Evolutionary conservation across 1,140 invertebrate species (phyloP).

Genomic region (Batillaria attramentaria): DNA sequence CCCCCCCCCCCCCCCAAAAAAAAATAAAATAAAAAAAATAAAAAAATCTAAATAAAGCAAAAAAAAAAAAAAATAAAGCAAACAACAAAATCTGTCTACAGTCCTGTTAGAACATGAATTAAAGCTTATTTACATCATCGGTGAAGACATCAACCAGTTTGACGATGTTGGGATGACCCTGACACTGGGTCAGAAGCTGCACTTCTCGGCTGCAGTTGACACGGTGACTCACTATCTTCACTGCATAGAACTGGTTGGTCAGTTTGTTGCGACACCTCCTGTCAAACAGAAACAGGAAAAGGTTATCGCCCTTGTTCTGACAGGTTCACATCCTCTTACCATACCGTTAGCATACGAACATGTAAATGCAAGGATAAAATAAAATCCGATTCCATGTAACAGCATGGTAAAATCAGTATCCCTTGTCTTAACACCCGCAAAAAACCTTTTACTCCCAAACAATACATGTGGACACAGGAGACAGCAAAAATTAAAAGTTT

Average conservation of each 20-base stretch:
- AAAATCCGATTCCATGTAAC: too few species aligned
- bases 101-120: too few species aligned
- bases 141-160: conserved; percentile 85
- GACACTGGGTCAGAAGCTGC: conserved; percentile 83
- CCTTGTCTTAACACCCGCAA: too few species aligned
- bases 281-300: conserved; percentile 36
- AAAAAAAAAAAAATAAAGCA: not conserved
- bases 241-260: conserved; percentile 85
- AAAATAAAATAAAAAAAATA: not conserved
- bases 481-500: too few species aligned
- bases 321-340: too few species aligned
- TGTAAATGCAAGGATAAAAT: too few species aligned
- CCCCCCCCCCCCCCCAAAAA: not conserved
- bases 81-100: not conserved
- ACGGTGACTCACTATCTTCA: conserved; percentile 87
- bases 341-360: too few species aligned
- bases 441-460: too few species aligned
- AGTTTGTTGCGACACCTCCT: conserved; percentile 83
- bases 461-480: too few species aligned
- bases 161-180: conserved; percentile 92
- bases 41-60: not conserved
- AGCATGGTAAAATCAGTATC: too few species aligned
- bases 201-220: conserved; percentile 81
- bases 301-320: too few species aligned
- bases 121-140: conserved; percentile 81